Conservation (phyloP, 1,140 invertebrate genomes). For the Fopius arisanus region DNA sequence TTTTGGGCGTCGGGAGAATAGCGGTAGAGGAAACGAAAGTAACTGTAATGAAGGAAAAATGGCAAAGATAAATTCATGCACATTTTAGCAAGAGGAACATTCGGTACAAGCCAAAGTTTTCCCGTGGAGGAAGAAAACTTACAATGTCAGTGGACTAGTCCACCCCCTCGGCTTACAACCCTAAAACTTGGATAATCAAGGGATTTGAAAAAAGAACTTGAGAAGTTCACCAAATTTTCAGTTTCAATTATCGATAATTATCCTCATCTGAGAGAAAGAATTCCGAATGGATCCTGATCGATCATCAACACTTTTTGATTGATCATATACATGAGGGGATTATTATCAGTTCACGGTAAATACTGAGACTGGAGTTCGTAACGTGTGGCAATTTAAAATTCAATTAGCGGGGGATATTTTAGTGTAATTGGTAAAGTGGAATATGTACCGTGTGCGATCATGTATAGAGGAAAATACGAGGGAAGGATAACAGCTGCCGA, state of each 20-base stretch:
- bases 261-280: neutral
- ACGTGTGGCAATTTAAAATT: neutral
- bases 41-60: slow-evolving; percentile 5
- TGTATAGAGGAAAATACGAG: neutral
- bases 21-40: slow-evolving; percentile 1
- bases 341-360: neutral
- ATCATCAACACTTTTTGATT: neutral
- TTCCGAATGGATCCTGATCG: neutral
- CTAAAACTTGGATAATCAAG: neutral
- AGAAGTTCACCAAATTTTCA: neutral
- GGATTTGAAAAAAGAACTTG: neutral
- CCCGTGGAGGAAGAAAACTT: neutral
- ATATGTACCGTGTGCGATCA: neutral
- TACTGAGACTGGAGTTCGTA: neutral
- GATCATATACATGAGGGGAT: neutral
- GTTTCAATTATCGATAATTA: neutral
- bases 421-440: neutral
- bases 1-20: neutral
- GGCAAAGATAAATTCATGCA: slow-evolving; percentile 23
- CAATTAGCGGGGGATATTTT: neutral
- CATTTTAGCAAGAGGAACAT: slow-evolving; percentile 27
- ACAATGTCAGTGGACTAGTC: neutral
- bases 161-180: neutral
- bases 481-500: neutral
- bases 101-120: slow-evolving; percentile 18